Evolutionary conservation across 2,113 vertebrate species (phyloP).

Genomic region (Silurus glanis): DNA sequence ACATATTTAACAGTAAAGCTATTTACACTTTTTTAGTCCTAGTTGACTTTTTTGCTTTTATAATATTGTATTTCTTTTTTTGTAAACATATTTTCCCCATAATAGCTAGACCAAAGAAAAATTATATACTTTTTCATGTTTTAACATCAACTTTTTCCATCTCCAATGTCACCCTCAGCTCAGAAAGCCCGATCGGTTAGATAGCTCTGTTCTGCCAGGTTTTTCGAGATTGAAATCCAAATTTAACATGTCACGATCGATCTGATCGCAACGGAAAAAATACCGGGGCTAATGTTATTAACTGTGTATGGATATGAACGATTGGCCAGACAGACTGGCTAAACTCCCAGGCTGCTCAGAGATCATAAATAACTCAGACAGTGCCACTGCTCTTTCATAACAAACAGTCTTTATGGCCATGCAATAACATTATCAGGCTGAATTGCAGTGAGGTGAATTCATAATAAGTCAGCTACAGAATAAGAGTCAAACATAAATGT

Average conservation of each 20-base stretch:
- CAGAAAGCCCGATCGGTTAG: neutral
- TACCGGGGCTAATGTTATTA: conserved; percentile 1
- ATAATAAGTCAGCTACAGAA: neutral
- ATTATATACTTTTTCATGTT: neutral
- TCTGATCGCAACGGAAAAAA: neutral
- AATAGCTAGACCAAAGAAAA: neutral
- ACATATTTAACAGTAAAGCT: neutral
- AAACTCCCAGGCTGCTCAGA: conserved; percentile 2
- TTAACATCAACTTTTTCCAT: neutral
- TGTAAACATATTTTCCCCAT: neutral
- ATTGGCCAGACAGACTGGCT: conserved; percentile 13
- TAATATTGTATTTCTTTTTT: no score
- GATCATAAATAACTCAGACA: conserved; percentile 10
- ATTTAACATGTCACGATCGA: neutral
- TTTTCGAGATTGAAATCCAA: neutral
- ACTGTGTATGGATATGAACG: neutral
- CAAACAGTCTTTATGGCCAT: neutral
- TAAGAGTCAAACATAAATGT: neutral
- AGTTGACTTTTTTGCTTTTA: no score
- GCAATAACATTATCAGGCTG: neutral
- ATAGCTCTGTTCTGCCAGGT: neutral
- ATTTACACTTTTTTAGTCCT: no score
- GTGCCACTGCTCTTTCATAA: neutral
- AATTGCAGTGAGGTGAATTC: neutral
- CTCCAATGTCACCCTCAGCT: neutral